These are phyloP conservation scores for Meiosimyza platycephala DNA, from an alignment of 2,888 invertebrate species.

Conservation along the genomic window DNA sequence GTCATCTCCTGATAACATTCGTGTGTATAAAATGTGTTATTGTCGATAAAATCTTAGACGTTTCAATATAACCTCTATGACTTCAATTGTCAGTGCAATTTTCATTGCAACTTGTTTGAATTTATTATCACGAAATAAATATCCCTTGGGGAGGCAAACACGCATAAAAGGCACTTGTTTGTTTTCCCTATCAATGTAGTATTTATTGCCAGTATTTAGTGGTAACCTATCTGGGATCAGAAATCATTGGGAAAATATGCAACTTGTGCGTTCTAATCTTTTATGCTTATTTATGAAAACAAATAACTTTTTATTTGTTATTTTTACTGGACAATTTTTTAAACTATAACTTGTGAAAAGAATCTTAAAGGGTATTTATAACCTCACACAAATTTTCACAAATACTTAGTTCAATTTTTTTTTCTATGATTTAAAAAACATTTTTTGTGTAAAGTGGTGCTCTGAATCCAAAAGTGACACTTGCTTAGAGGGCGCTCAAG, in stretches of 20 bases:
- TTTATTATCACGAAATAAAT: conserved; percentile 14
- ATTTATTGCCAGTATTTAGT: neutral
- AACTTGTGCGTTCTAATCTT: conserved; percentile 26
- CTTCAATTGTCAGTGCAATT: conserved; percentile 18
- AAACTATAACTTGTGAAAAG: no score
- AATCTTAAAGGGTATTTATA: no score
- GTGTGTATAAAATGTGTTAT: conserved; percentile 10
- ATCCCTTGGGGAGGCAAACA: neutral
- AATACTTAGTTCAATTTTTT: no score
- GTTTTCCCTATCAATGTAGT: conserved; percentile 36
- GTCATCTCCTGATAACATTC: conserved; percentile 15
- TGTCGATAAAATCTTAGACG: conserved; percentile 28
- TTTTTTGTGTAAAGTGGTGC: no score
- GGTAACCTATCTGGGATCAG: neutral
- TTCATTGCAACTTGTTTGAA: conserved; percentile 21
- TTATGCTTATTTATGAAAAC: no score
- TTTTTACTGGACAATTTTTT: no score
- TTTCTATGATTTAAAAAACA: no score
- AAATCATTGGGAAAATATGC: conserved; percentile 40
- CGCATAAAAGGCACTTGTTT: conserved; percentile 37
- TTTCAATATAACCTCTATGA: conserved; percentile 15
- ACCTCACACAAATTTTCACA: no score
- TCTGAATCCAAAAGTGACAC: no score
- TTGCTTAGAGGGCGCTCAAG: no score
- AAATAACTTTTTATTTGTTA: no score